phyloP scores from a whole-genome alignment of 2,113 vertebrate genomes.

The Vombatus ursinus region DNA sequence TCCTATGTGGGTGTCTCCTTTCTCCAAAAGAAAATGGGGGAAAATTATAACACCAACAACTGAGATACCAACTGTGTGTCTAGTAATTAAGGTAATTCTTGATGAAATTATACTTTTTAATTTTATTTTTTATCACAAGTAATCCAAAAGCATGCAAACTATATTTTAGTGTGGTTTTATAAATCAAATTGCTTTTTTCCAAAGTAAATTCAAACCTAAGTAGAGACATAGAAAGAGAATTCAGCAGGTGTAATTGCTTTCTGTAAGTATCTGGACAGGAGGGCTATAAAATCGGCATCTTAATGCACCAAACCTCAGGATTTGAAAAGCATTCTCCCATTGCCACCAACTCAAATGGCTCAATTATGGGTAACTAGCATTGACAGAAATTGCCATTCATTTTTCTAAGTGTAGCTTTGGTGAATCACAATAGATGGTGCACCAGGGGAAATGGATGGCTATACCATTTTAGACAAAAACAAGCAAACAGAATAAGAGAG shows the following conservation, averaged over 20 bases:
- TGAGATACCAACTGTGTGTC: neutral
- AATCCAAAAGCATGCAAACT: neutral
- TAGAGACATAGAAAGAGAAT: conserved; percentile 13
- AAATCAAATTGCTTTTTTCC: neutral
- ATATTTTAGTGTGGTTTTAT: conserved; percentile 32
- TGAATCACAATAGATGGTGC: conserved; percentile 38
- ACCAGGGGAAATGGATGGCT: conserved; percentile 15
- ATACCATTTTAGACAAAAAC: conserved; percentile 16
- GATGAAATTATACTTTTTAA: neutral
- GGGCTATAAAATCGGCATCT: neutral
- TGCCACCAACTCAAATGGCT: conserved; percentile 2
- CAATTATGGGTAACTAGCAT: conserved; percentile 36
- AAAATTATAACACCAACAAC: neutral
- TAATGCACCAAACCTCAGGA: conserved; percentile 3
- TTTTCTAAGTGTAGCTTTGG: conserved; percentile 40
- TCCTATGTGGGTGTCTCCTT: neutral
- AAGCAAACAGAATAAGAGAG: conserved; percentile 19
- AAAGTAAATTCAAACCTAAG: neutral
- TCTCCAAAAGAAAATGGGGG: neutral
- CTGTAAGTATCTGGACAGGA: conserved; percentile 6
- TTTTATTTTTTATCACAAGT: neutral
- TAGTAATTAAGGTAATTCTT: neutral
- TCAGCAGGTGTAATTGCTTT: conserved; percentile 21
- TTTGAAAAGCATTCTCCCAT: conserved; percentile 12
- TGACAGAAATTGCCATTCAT: neutral